Conservation (phyloP, 2,888 invertebrate genomes). For the Antitype chi region DNA sequence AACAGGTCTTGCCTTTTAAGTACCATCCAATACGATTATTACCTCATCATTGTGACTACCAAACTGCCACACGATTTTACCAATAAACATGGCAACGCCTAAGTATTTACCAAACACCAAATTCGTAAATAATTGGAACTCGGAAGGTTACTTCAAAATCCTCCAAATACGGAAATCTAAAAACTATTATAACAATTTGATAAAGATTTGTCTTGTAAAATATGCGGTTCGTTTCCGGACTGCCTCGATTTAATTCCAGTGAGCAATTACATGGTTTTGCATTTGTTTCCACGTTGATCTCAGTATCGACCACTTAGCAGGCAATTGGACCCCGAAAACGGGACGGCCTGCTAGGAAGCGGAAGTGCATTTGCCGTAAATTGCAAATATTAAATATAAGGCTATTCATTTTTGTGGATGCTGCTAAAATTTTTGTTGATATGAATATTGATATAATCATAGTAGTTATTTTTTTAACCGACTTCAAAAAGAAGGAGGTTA, state of each 20-base stretch:
- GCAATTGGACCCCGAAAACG: constrained; percentile 23
- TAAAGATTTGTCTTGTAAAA: constrained; percentile 53
- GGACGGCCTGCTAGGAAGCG: constrained; percentile 39
- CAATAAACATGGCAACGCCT: not conserved
- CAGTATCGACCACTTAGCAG: constrained; percentile 21
- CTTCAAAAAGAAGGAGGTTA: too few relatives aligned
- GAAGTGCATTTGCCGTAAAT: constrained; percentile 32
- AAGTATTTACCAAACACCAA: constrained; percentile 13
- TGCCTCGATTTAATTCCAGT: constrained; percentile 54
- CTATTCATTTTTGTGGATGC: not conserved
- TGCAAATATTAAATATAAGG: constrained; percentile 9
- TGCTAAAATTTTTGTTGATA: not conserved
- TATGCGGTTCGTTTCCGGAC: constrained; percentile 58
- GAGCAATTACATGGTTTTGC: constrained; percentile 56
- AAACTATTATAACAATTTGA: constrained; percentile 56
- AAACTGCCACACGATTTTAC: not conserved
- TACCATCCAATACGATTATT: too few relatives aligned
- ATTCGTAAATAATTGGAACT: constrained; percentile 49
- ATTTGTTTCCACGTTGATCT: constrained; percentile 52
- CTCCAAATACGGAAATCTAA: constrained; percentile 51
- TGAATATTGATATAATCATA: not conserved
- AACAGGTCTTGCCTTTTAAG: not conserved
- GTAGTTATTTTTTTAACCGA: too few relatives aligned
- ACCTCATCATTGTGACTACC: not conserved
- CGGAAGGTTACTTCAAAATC: constrained; percentile 53